phyloP scores from a whole-genome alignment of 2,113 vertebrate species.

The Sinocyclocheilus anshuiensis region DNA sequence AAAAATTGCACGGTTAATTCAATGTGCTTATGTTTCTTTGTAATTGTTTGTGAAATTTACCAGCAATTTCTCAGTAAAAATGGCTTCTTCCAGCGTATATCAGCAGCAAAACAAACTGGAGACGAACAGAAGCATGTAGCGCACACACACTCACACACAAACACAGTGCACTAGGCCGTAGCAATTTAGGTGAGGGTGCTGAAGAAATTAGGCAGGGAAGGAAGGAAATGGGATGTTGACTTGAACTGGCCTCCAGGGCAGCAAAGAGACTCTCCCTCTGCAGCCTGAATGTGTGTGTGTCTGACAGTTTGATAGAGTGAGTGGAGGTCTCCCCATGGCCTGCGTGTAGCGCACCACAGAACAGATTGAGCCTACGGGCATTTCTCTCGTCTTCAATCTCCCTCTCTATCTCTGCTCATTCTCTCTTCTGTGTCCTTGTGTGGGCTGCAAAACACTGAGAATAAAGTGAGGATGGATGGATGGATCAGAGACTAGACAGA shows the following conservation, averaged over 20 bases:
- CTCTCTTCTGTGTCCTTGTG: conserved; percentile 34
- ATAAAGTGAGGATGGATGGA: conserved; percentile 4
- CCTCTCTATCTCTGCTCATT: neutral
- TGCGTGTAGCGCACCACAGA: conserved; percentile 50
- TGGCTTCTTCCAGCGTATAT: no score
- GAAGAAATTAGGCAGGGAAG: conserved; percentile 84
- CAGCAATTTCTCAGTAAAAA: no score
- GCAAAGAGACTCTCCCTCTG: conserved; percentile 78
- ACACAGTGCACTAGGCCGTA: conserved; percentile 18
- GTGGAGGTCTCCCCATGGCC: conserved; percentile 83
- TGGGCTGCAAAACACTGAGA: conserved; percentile 25
- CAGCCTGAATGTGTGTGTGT: conserved; percentile 76
- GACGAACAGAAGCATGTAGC: conserved; percentile 24
- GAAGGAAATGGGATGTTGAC: conserved; percentile 94
- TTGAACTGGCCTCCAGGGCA: conserved; percentile 90
- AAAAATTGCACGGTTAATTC: no score
- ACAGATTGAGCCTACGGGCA: conserved; percentile 41
- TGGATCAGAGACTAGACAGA: conserved; percentile 4
- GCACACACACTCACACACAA: conserved; percentile 40
- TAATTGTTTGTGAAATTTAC: no score
- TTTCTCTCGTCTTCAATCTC: conserved; percentile 30
- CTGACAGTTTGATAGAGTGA: conserved; percentile 83
- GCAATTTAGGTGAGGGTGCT: conserved; percentile 54
- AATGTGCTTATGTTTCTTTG: no score
- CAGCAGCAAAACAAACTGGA: neutral